Conservation (phyloP, 2,797 vertebrate species). For the Morelia viridis region DNA sequence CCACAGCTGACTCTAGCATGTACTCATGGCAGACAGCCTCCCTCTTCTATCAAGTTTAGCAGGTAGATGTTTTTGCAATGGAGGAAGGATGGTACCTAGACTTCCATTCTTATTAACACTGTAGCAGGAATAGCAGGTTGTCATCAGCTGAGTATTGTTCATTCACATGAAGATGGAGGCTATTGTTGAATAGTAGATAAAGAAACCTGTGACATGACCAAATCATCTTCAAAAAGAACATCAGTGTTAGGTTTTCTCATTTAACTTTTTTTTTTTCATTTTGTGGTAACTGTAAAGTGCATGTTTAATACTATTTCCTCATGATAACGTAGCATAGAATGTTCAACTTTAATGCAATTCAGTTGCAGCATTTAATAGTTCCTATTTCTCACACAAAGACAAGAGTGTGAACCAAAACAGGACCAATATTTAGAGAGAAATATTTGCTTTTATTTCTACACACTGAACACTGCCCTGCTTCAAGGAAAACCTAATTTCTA, state of each 20-base stretch:
- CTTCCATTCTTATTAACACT: neutral
- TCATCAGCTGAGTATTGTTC: neutral
- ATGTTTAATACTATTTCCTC: neutral
- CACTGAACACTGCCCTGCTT: slow-evolving; percentile 17
- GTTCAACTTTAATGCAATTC: slow-evolving; percentile 6
- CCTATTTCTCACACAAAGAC: neutral
- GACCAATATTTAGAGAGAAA: neutral
- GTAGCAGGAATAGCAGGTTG: neutral
- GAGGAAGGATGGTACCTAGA: neutral
- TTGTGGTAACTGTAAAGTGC: neutral
- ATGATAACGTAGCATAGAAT: neutral
- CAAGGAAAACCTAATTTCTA: slow-evolving; percentile 43
- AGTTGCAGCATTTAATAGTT: slow-evolving; percentile 31
- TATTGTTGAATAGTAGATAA: neutral
- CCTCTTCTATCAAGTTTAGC: neutral
- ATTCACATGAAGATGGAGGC: neutral
- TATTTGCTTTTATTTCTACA: neutral
- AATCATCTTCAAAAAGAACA: neutral
- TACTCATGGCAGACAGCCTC: neutral
- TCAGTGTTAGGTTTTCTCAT: neutral
- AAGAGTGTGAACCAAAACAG: neutral
- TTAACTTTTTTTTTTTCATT: neutral
- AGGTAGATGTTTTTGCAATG: neutral
- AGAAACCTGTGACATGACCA: neutral
- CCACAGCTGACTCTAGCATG: neutral